Evolutionary conservation across 64 coral and sea anemone genomes (phyloP), one percentile per base, ranked within the genome.

Genomic region (Stylophora pistillata): DNA sequence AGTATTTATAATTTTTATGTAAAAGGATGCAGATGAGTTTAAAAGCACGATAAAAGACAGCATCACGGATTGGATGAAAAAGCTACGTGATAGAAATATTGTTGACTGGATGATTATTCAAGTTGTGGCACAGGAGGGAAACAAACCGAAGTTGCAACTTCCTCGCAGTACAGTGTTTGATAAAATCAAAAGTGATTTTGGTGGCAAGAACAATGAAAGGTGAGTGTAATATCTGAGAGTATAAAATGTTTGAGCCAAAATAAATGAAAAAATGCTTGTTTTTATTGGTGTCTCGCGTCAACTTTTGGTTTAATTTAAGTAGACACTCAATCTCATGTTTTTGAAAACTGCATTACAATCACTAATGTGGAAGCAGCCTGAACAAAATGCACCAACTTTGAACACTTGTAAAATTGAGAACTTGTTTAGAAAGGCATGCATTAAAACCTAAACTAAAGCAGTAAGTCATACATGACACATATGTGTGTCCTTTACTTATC

Each of bases 141-240:
- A 90, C 53, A 99, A 99, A 78, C 72, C 96, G 18, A 99, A 99
- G 83, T 75, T 99, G 30, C 62, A 86, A 16, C 83, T 99, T n/a
- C 94, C 95, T 34, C 89, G 97, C 63, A 94, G 97, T 55, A 89
- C 86, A 66, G 97, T 99, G 6, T 99, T 93, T 91, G 97, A 99
- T 59, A 99, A 99, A 55, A 95, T 99, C 55, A 99, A 99, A 63
- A 99, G 97, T 78, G 97, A 99, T 73, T 99, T 99, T 99, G 93
- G 97, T 63, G 93, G 93, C 53, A 99, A 99, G 60, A 94, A 85
- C 52, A 98, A 56, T 72, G 97, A 99, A 32, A 99, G 97, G 97
- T 95, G 68, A 13, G 11, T 53, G 18, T 16, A 26, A 53, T 30
- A 28, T 30, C 30, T 15, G 58, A 60, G 13, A 60, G 2, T 60